Base-by-base conservation (phyloP, 92 coral and sea anemone genomes). In the Phenganax subtilis region DNA sequence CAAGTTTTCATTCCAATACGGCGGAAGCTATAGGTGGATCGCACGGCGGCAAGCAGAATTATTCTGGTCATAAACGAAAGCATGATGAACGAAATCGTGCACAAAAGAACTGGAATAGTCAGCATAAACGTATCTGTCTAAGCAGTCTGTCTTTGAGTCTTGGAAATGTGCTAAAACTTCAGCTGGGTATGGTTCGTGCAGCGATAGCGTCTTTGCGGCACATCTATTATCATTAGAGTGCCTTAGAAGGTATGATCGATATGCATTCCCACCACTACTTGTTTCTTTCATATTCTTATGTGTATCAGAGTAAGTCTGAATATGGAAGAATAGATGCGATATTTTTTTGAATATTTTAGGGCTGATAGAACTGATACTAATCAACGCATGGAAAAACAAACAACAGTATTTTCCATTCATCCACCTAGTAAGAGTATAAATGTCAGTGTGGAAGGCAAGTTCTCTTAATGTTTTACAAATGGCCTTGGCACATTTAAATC, bases 251-350 rank as follows among this genome's bases (percentile, higher is more conserved):
- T 61, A 61, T 7, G 20, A 61, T 15, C 25, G 20, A 14, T 61
- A 6, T 61, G 7, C 28, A 37, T 37, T 37, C 47, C 47, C 47
- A 37, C 5, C 47, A 37, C 47, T 37, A 37, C 47, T 37, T 37
- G 3, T 37, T 37, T 37, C 47, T 37, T 37, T 37, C 47, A 37
- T 37, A 1, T 37, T 37, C 47, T 37, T 37, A 2, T 37, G 47
- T 37, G 47, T 37, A 37, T 37, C 47, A 84, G 80, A 57, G 91
- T 37, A 37, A 37, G 47, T 37, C 47, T 37, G 47, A 37, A 37
- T 37, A 0, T 37, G 5, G 5, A 37, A 37, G 47, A 37, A 37
- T 37, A 20, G 47, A 37, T 37, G 47, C 47, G 47, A 37, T 37
- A 37, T 37, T 37, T 37, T 37, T 1, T 37, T 1, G 5, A 37